A percentile compares a stretch with the other conserved stretches of the same genome.
Conservation (phyloP, 2,797 vertebrate genomes). For the Hylomyscus alleni region DNA sequence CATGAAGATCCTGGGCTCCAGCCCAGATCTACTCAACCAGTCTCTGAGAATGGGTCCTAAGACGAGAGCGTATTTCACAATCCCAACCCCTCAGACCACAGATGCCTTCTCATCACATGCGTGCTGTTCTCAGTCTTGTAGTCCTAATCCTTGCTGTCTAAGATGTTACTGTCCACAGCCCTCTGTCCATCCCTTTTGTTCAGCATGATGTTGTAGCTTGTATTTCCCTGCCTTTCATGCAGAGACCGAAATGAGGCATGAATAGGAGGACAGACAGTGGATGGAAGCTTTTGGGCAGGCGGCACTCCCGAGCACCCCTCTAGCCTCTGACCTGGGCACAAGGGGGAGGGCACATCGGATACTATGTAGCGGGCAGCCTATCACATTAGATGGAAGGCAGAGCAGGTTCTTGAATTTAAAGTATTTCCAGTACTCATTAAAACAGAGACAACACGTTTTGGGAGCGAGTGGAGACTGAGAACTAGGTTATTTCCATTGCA, state of each 20-base stretch:
- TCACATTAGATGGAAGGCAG: not conserved
- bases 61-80: not conserved
- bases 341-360: not conserved
- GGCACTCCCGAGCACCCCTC: not conserved
- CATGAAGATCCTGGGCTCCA: not conserved
- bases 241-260: not conserved
- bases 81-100: not conserved
- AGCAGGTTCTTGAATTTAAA: not conserved
- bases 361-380: slow-evolving; percentile 14
- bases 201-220: not conserved
- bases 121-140: not conserved
- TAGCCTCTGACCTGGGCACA: not conserved
- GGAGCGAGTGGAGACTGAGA: not conserved
- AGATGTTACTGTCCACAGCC: not conserved
- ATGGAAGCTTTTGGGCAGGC: not conserved
- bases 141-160: not conserved
- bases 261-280: not conserved
- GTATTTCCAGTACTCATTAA: slow-evolving; percentile 5
- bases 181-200: not conserved
- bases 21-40: not conserved
- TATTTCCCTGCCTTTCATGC: not conserved
- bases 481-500: not conserved
- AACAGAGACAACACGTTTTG: not conserved
- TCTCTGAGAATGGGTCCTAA: not conserved
- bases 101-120: not conserved